A percentile compares a stretch with the other conserved stretches of the same genome.
Conservation (phyloP, 2,797 vertebrate species). For the Myotis daubentonii region DNA sequence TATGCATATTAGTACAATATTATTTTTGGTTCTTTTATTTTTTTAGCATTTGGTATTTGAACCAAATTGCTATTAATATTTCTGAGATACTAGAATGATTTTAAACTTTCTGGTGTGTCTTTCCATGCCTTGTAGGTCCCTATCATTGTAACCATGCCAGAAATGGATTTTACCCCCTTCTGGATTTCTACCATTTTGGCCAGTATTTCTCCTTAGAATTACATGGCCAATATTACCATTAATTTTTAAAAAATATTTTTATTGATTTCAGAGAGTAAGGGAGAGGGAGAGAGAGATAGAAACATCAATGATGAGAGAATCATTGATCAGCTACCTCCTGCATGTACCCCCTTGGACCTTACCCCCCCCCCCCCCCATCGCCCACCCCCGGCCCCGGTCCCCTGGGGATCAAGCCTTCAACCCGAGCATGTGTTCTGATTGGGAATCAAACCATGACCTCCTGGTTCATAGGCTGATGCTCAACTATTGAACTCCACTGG, state of each 20-base stretch:
- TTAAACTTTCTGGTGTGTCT: conserved; percentile 63
- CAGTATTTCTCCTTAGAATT: conserved; percentile 52
- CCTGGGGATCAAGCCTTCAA: too few species aligned
- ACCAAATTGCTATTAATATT: conserved; percentile 47
- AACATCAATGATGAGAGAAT: too few species aligned
- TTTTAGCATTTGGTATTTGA: conserved; percentile 44
- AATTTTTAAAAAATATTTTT: not conserved
- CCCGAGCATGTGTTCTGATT: too few species aligned
- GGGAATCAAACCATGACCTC: too few species aligned
- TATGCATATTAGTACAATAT: not conserved
- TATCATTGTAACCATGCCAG: conserved; percentile 93
- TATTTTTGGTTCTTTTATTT: conserved; percentile 43
- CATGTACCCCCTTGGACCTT: too few species aligned
- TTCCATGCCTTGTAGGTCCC: conserved; percentile 83
- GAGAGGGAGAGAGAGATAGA: too few species aligned
- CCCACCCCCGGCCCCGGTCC: too few species aligned
- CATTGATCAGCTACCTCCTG: too few species aligned
- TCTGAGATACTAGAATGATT: not conserved
- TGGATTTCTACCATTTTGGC: conserved; percentile 14
- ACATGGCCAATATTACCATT: not conserved
- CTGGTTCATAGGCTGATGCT: too few species aligned
- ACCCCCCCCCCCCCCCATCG: too few species aligned
- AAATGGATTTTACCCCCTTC: conserved; percentile 86
- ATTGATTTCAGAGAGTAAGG: too few species aligned
- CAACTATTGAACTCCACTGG: too few species aligned